phyloP scores from a whole-genome alignment of 1,140 invertebrate genomes.

The Ceratina australensis region DNA sequence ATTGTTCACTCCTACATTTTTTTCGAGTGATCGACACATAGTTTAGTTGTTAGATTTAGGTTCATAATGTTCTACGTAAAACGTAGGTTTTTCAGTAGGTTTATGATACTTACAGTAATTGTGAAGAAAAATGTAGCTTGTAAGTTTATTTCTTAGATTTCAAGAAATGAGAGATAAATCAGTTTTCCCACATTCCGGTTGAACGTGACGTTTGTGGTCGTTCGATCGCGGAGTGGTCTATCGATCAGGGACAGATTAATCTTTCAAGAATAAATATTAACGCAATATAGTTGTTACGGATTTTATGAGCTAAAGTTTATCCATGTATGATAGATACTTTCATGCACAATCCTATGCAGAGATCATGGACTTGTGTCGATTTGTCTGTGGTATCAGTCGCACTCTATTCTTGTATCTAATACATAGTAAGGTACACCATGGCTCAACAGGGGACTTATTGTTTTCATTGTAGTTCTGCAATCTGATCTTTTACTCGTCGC shows the following conservation, averaged over 20 bases:
- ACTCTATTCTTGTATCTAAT: slow-evolving; percentile 50
- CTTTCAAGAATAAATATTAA: slow-evolving; percentile 54
- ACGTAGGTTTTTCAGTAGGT: slow-evolving; percentile 71
- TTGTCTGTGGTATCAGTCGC: slow-evolving; percentile 50
- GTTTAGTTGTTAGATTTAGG: slow-evolving; percentile 72
- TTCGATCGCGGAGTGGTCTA: slow-evolving; percentile 55
- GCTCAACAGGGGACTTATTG: slow-evolving; percentile 53
- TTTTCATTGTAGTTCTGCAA: slow-evolving; percentile 47
- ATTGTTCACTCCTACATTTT: slow-evolving; percentile 57
- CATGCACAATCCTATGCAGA: slow-evolving; percentile 50
- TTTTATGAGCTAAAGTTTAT: slow-evolving; percentile 52
- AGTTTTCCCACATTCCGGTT: slow-evolving; percentile 62
- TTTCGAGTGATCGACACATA: slow-evolving; percentile 60
- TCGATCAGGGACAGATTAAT: slow-evolving; percentile 55
- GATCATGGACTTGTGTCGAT: slow-evolving; percentile 55
- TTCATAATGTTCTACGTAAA: slow-evolving; percentile 68
- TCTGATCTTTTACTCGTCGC: slow-evolving; percentile 29
- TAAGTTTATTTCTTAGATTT: slow-evolving; percentile 70
- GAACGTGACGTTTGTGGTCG: slow-evolving; percentile 57
- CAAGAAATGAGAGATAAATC: slow-evolving; percentile 63
- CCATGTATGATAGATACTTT: slow-evolving; percentile 49
- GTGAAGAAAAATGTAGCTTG: slow-evolving; percentile 58
- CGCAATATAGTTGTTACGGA: slow-evolving; percentile 45
- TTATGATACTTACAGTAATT: slow-evolving; percentile 66
- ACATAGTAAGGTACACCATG: slow-evolving; percentile 46